phyloP scores from a whole-genome alignment of 2,888 invertebrate genomes.

The Cheilosia urbana region DNA sequence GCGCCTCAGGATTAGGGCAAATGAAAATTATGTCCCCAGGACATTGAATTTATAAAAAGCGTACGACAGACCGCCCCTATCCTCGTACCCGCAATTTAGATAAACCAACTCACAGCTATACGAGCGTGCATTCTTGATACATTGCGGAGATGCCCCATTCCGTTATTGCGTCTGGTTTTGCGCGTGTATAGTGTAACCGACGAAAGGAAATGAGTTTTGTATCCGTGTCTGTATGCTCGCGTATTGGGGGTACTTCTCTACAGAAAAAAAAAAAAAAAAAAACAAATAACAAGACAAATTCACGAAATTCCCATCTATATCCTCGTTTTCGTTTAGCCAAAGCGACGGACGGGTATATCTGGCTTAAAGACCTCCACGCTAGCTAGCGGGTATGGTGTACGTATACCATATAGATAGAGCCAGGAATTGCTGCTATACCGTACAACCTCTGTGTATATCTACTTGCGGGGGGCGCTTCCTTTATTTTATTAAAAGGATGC shows the following conservation, averaged over 20 bases:
- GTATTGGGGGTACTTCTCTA: constrained; percentile 20
- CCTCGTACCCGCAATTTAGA: neutral
- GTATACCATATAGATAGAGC: neutral
- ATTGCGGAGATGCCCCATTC: constrained; percentile 50
- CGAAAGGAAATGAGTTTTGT: constrained; percentile 72
- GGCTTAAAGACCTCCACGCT: constrained; percentile 51
- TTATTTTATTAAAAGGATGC: constrained; percentile 72
- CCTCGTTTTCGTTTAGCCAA: constrained; percentile 30
- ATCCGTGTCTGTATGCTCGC: constrained; percentile 54
- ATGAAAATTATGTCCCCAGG: constrained; percentile 63
- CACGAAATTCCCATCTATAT: constrained; percentile 45
- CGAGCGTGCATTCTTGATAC: constrained; percentile 33
- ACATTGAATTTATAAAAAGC: constrained; percentile 51
- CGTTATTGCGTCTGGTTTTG: constrained; percentile 19
- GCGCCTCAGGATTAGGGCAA: constrained; percentile 50
- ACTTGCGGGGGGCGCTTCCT: constrained; percentile 59
- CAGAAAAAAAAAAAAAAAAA: neutral
- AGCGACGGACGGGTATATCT: constrained; percentile 46
- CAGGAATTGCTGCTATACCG: constrained; percentile 3
- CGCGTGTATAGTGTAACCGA: constrained; percentile 61
- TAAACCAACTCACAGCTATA: constrained; percentile 21
- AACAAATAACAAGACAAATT: constrained; percentile 27
- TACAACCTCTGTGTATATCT: constrained; percentile 43
- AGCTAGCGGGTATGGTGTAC: constrained; percentile 18
- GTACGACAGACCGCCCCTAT: constrained; percentile 35